Evolutionary conservation across 2,797 vertebrate genomes (phyloP).

Genomic region (Pseudotriccus pelzelni): DNA sequence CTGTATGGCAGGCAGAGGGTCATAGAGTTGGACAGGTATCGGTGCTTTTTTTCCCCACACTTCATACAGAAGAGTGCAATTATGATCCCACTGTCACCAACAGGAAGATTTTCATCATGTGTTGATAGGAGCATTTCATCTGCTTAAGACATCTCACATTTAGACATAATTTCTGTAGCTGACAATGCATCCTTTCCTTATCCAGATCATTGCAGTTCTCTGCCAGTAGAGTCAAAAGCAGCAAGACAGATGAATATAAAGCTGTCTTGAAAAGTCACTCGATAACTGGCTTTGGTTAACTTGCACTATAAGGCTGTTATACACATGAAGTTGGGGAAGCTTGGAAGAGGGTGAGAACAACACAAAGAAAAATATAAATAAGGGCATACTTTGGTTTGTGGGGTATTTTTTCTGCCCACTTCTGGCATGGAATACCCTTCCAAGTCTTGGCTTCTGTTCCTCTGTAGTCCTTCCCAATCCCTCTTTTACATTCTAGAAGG

Average conservation of each 20-base stretch:
- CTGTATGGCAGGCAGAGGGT: not conserved
- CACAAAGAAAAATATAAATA: not conserved
- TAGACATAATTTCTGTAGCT: not conserved
- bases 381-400: constrained; percentile 86
- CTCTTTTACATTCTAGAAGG: constrained; percentile 85
- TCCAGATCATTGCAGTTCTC: not conserved
- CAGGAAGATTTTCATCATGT: not conserved
- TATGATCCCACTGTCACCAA: not conserved
- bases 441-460: constrained; percentile 83
- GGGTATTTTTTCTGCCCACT: constrained; percentile 80
- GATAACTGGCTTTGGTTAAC: not conserved
- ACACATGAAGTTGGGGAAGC: not conserved
- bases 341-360: not conserved
- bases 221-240: not conserved
- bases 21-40: not conserved
- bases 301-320: not conserved
- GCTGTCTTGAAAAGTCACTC: not conserved
- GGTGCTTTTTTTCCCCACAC: not conserved
- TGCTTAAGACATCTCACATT: not conserved
- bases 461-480: constrained; percentile 86
- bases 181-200: not conserved
- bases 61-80: not conserved
- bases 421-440: constrained; percentile 83
- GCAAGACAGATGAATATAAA: not conserved
- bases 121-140: not conserved